Percentiles rank a stretch among this genome's conserved stretches.
Evolutionary conservation across 2,888 invertebrate genomes (phyloP).

Genomic region (Tetragonisca angustula): DNA sequence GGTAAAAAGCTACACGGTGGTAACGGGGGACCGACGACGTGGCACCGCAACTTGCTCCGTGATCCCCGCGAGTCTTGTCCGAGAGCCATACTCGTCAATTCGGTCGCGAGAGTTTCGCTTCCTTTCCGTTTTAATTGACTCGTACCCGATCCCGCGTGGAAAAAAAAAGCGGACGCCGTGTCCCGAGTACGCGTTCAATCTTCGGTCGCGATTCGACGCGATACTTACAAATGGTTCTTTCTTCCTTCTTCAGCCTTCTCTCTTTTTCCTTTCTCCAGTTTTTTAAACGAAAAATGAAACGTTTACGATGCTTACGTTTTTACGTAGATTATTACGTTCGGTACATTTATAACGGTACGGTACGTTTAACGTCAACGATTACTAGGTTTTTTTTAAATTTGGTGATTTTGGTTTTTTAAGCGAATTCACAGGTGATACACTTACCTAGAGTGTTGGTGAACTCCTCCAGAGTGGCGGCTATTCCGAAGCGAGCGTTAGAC

Average conservation of each 20-base stretch:
- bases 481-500: slow-evolving; percentile 66
- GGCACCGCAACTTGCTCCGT: slow-evolving; percentile 48
- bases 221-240: slow-evolving; percentile 54
- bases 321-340: too few species aligned
- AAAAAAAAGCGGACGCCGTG: slow-evolving; percentile 2
- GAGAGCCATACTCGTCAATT: slow-evolving; percentile 58
- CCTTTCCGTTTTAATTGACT: slow-evolving; percentile 60
- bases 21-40: slow-evolving; percentile 23
- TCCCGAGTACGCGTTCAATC: slow-evolving; percentile 30
- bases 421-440: slow-evolving; percentile 58
- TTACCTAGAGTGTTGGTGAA: slow-evolving; percentile 82
- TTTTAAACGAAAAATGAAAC: too few species aligned
- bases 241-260: neutral
- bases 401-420: neutral
- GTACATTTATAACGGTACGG: too few species aligned
- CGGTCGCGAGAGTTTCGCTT: slow-evolving; percentile 47
- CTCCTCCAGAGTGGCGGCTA: slow-evolving; percentile 80
- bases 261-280: neutral
- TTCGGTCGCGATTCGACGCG: slow-evolving; percentile 29
- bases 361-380: too few species aligned
- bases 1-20: slow-evolving; percentile 50
- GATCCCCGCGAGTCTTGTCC: slow-evolving; percentile 52
- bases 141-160: slow-evolving; percentile 16
- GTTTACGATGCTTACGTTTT: too few species aligned
- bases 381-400: neutral